A percentile compares a stretch with the other conserved stretches of the same genome.
Evolutionary conservation across 2,113 vertebrate genomes (phyloP).

Genomic region (Nyctereutes procyonoides): DNA sequence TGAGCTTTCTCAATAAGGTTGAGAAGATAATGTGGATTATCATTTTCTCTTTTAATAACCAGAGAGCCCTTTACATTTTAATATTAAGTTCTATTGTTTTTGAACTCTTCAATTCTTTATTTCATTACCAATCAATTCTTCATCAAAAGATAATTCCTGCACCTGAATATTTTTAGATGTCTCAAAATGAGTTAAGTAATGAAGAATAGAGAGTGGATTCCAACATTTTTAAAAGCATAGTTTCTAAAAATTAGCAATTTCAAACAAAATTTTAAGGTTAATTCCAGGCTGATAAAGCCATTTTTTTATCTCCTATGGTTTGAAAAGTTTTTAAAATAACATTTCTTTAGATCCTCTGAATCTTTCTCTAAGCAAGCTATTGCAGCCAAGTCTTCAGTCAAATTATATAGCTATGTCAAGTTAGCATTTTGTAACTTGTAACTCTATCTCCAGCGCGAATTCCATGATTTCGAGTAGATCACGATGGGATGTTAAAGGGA

Average conservation of each 20-base stretch:
- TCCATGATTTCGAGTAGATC: background rate
- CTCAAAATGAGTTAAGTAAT: constrained; percentile 22
- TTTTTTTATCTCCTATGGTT: background rate
- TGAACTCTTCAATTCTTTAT: constrained; percentile 21
- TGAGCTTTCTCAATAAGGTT: constrained; percentile 26
- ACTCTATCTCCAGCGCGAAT: background rate
- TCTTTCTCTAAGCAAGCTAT: constrained; percentile 5
- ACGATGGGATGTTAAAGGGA: background rate
- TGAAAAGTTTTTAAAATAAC: constrained; percentile 26
- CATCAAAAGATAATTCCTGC: background rate
- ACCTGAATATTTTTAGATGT: background rate
- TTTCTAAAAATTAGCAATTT: constrained; percentile 54
- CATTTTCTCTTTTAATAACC: constrained; percentile 6
- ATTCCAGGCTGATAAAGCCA: background rate
- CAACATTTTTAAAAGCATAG: background rate
- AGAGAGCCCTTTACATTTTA: background rate
- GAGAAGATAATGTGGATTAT: background rate
- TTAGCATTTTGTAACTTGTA: background rate
- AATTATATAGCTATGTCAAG: background rate
- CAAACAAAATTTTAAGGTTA: constrained; percentile 34
- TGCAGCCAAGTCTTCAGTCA: background rate
- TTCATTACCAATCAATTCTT: constrained; percentile 29
- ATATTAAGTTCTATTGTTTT: constrained; percentile 25
- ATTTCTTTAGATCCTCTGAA: background rate
- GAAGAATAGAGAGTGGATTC: background rate